These are phyloP conservation scores for Felis catus DNA, from an alignment of 2,113 vertebrate species.

Conservation along the genomic window DNA sequence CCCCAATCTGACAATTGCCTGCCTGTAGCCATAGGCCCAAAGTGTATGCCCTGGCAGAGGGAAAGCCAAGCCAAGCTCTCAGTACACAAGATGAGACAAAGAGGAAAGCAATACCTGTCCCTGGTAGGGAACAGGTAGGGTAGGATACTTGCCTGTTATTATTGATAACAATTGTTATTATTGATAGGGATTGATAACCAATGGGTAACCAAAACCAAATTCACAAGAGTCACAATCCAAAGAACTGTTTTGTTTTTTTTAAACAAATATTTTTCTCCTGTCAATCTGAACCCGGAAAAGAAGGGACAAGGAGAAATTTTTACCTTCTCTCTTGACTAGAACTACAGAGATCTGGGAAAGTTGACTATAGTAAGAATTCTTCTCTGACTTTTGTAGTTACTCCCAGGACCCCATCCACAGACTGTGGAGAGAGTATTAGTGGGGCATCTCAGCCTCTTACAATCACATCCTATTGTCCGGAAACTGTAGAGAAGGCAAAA, in stretches of 20 bases:
- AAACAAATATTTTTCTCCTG: not conserved
- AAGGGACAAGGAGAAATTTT: not conserved
- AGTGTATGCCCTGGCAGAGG: not conserved
- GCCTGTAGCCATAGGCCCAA: not conserved
- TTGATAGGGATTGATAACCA: not conserved
- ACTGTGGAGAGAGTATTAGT: not conserved
- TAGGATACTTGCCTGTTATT: not conserved
- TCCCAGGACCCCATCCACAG: not conserved
- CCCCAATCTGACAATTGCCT: not conserved
- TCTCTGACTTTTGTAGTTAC: not conserved
- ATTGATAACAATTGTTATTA: no score
- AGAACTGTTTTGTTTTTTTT: not conserved
- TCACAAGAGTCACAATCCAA: not conserved
- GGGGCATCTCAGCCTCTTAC: not conserved
- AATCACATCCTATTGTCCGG: not conserved
- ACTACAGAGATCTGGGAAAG: not conserved
- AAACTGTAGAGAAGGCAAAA: not conserved
- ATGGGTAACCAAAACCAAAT: not conserved
- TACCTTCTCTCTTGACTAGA: not conserved
- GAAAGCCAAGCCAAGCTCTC: not conserved
- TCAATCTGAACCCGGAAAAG: not conserved
- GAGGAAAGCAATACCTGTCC: not conserved
- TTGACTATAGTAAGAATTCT: not conserved
- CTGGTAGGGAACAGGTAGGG: not conserved
- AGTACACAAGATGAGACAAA: not conserved